A percentile compares a stretch with the other conserved stretches of the same genome.
phyloP scores from a whole-genome alignment of 2,888 invertebrate species.

The Neoascia interrupta region DNA sequence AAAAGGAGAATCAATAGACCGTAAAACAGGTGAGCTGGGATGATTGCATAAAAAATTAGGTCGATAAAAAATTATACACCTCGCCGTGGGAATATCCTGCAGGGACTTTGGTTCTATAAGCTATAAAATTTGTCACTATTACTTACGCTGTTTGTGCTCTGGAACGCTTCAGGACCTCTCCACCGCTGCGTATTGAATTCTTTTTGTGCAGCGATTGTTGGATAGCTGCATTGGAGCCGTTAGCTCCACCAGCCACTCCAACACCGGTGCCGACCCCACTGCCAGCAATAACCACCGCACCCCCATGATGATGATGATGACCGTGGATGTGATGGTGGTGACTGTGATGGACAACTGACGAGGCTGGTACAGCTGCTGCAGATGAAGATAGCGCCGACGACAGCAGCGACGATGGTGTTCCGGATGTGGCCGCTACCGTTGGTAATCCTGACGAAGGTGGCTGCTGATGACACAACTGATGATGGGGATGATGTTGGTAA shows the following conservation, averaged over 20 bases:
- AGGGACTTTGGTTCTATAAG: too few relatives aligned
- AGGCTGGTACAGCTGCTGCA: constrained; percentile 41
- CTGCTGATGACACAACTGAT: constrained; percentile 79
- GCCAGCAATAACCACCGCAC: constrained; percentile 78
- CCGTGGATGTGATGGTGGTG: constrained; percentile 76
- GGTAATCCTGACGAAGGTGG: constrained; percentile 68
- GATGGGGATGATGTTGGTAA: constrained; percentile 74
- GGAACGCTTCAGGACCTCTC: constrained; percentile 84
- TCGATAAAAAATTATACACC: not conserved
- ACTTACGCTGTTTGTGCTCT: constrained; percentile 86
- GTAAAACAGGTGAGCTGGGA: constrained; percentile 51
- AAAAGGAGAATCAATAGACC: constrained; percentile 30
- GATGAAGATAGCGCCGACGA: constrained; percentile 43
- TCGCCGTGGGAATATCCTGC: constrained; percentile 31
- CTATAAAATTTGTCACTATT: too few relatives aligned
- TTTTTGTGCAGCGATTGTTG: constrained; percentile 83
- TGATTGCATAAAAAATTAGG: constrained; percentile 18
- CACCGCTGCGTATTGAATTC: constrained; percentile 83
- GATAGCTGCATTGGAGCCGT: constrained; percentile 71
- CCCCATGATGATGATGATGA: constrained; percentile 77
- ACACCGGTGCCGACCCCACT: constrained; percentile 77
- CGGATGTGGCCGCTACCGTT: constrained; percentile 59
- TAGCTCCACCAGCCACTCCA: constrained; percentile 71
- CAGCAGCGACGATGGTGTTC: constrained; percentile 48
- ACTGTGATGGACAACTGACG: constrained; percentile 71